These are phyloP conservation scores for Merops nubicus DNA, from an alignment of 2,113 vertebrate genomes.

Conservation along the genomic window DNA sequence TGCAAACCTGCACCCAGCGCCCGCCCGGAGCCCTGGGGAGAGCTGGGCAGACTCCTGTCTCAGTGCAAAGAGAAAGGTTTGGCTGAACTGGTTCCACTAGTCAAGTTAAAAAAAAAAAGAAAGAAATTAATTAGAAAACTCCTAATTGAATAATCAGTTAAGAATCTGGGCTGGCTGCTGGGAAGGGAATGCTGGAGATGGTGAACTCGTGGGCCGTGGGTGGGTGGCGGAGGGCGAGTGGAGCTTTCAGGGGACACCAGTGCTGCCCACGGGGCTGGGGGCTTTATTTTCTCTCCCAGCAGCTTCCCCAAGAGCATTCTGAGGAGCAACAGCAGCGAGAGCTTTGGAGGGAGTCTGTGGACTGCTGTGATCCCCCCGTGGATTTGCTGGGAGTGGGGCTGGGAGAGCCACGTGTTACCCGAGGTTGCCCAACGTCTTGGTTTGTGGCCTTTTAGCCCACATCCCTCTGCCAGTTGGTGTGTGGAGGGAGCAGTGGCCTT, in stretches of 20 bases:
- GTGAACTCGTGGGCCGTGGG: background rate
- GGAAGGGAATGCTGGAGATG: background rate
- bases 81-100: background rate
- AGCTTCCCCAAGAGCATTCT: too few relatives aligned
- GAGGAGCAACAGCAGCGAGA: too few relatives aligned
- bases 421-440: too few relatives aligned
- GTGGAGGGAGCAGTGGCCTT: background rate
- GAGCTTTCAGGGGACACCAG: background rate
- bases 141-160: background rate
- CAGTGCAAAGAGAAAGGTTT: background rate
- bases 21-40: background rate
- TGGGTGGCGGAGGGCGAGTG: background rate
- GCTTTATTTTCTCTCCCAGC: too few relatives aligned
- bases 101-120: background rate
- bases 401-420: background rate
- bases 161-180: background rate
- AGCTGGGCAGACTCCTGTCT: rapidly evolving
- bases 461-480: background rate
- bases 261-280: background rate
- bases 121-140: background rate
- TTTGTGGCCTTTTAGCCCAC: background rate
- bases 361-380: too few relatives aligned
- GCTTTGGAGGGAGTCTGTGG: too few relatives aligned
- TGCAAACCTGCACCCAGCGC: rapidly evolving
- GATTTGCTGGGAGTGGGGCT: too few relatives aligned